Conservation (phyloP, 1,140 invertebrate species). For the Thaumetopoea pityocampa region DNA sequence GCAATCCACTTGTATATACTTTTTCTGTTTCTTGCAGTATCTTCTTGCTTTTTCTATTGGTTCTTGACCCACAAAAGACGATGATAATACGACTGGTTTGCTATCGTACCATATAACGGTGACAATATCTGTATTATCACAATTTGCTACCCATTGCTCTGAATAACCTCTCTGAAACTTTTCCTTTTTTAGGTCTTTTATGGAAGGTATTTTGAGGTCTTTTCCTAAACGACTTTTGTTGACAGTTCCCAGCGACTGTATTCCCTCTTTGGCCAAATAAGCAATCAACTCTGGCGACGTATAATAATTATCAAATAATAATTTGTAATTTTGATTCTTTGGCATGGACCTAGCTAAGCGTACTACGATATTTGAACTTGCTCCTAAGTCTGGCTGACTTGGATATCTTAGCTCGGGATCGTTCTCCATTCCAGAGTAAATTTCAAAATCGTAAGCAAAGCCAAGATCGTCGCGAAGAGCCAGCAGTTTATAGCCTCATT, state of each 20-base stretch:
- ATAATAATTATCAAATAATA: constrained; percentile 24
- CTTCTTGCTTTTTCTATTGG: constrained; percentile 13
- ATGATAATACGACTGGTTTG: constrained; percentile 24
- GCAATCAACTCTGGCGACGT: constrained; percentile 19
- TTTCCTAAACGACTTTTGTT: constrained; percentile 22
- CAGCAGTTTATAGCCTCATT: no score
- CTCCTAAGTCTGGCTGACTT: not conserved
- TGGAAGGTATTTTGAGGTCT: constrained; percentile 24
- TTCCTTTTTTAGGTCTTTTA: constrained; percentile 20
- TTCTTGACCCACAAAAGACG: constrained; percentile 21
- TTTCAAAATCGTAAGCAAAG: no score
- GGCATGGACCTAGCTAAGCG: constrained; percentile 19
- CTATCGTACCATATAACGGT: constrained; percentile 27
- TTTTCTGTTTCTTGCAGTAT: constrained; percentile 22
- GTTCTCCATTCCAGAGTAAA: constrained; percentile 1
- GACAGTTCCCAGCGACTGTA: constrained; percentile 22
- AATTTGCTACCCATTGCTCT: constrained; percentile 23
- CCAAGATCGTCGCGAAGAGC: no score
- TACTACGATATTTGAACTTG: constrained; percentile 4
- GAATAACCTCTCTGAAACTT: constrained; percentile 21
- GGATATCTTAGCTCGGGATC: not conserved
- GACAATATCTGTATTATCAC: constrained; percentile 15
- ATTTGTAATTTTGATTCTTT: constrained; percentile 1
- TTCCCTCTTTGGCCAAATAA: constrained; percentile 23
- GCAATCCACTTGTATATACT: constrained; percentile 24